These are phyloP conservation scores for Itoplectis maculator DNA, from an alignment of 2,888 invertebrate genomes.

Conservation along the genomic window DNA sequence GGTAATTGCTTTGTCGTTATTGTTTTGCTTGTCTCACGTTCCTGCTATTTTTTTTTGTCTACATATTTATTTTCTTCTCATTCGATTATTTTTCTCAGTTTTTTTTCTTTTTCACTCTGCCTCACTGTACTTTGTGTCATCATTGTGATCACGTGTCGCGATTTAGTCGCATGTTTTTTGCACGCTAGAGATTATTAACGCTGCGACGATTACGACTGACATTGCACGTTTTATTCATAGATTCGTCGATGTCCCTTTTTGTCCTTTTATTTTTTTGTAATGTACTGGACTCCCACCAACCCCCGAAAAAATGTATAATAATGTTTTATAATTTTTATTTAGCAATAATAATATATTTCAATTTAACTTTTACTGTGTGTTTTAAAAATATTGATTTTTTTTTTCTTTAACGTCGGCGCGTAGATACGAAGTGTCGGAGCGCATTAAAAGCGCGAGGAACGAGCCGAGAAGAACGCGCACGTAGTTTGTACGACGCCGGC, in stretches of 20 bases:
- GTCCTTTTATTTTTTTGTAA: conserved; percentile 22
- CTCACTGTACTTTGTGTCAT: conserved; percentile 42
- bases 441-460: neutral
- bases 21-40: conserved; percentile 78
- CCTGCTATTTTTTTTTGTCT: conserved; percentile 42
- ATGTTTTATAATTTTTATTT: neutral
- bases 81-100: conserved; percentile 53
- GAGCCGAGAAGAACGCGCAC: conserved; percentile 15
- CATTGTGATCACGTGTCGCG: conserved; percentile 31
- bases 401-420: neutral
- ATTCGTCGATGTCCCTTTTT: neutral
- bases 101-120: conserved; percentile 32
- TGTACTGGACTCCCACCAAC: conserved; percentile 6
- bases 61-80: conserved; percentile 65
- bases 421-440: neutral
- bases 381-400: too few species aligned
- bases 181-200: conserved; percentile 53
- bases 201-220: neutral
- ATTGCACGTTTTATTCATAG: conserved; percentile 32
- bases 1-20: conserved; percentile 86
- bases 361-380: too few species aligned
- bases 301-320: neutral
- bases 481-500: conserved; percentile 13
- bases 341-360: neutral
- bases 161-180: conserved; percentile 52